These are phyloP conservation scores for Spongilla lacustris DNA, from an alignment of 37 sponge, comb jelly and placozoan genomes.

Conservation along the genomic window DNA sequence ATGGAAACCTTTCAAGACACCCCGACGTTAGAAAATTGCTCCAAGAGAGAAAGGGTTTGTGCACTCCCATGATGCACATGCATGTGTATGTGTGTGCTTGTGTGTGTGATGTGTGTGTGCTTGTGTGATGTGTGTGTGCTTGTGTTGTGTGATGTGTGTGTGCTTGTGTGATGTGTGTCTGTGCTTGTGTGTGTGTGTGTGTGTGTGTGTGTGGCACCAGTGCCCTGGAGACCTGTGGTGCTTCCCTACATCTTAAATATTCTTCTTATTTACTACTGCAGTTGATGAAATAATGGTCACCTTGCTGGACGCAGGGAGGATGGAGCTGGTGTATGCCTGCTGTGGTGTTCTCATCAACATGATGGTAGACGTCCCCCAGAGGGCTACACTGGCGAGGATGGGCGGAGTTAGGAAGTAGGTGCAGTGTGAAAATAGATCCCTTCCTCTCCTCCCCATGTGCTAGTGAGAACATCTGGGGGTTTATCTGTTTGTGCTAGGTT, in stretches of 20 bases:
- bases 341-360: conserved; percentile 93
- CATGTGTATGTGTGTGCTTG: too few relatives aligned
- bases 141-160: too few relatives aligned
- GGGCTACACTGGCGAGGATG: conserved; percentile 34
- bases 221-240: too few relatives aligned
- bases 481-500: conserved; percentile 39
- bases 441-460: background rate
- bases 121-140: too few relatives aligned
- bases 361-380: conserved; percentile 54
- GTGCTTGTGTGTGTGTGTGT: too few relatives aligned
- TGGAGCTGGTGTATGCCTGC: conserved; percentile 82
- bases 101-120: too few relatives aligned
- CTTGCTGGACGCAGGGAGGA: conserved; percentile 78
- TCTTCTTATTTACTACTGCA: conserved; percentile 12
- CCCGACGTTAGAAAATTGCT: conserved; percentile 53
- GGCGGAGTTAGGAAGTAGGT: conserved; percentile 77
- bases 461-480: background rate
- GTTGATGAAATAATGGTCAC: conserved; percentile 80
- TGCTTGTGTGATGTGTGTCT: too few relatives aligned
- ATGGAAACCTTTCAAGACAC: conserved; percentile 80
- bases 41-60: conserved; percentile 47
- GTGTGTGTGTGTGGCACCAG: too few relatives aligned
- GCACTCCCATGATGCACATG: background rate
- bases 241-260: background rate
- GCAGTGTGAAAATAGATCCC: background rate